Percentiles rank a stretch among this genome's conserved stretches.
phyloP scores from a whole-genome alignment of 1,140 invertebrate species.

The Acromyrmex charruanus region DNA sequence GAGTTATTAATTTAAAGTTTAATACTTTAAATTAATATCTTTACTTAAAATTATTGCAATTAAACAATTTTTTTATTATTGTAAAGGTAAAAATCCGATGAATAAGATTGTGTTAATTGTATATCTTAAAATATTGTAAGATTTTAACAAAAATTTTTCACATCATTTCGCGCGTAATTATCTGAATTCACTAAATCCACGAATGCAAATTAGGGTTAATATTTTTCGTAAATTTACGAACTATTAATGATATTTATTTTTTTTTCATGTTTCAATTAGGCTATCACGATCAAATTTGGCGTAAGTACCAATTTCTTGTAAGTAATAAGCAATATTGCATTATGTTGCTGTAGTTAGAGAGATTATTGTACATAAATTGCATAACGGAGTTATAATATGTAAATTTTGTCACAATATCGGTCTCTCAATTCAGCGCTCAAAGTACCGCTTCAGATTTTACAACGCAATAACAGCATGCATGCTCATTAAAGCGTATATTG shows the following conservation, averaged over 20 bases:
- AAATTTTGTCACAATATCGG: slow-evolving; percentile 16
- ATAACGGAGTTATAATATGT: slow-evolving; percentile 1
- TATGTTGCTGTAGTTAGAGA: background rate
- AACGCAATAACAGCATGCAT: slow-evolving; percentile 5
- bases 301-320: slow-evolving; percentile 74
- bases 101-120: too few relatives aligned
- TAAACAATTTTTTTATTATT: too few relatives aligned
- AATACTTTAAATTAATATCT: too few relatives aligned
- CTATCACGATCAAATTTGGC: slow-evolving; percentile 80
- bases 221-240: background rate
- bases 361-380: slow-evolving; percentile 14
- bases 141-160: too few relatives aligned
- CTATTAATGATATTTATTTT: slow-evolving; percentile 29
- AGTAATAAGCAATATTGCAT: background rate
- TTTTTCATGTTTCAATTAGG: slow-evolving; percentile 72
- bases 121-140: too few relatives aligned
- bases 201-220: too few relatives aligned
- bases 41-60: too few relatives aligned
- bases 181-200: too few relatives aligned
- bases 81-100: too few relatives aligned
- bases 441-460: slow-evolving; percentile 24
- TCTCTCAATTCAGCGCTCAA: slow-evolving; percentile 11
- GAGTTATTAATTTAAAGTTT: too few relatives aligned
- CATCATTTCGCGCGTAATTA: too few relatives aligned
- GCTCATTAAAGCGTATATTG: slow-evolving; percentile 12